phyloP scores from a whole-genome alignment of 2,888 invertebrate species.

The Malthinus seriepunctatus region DNA sequence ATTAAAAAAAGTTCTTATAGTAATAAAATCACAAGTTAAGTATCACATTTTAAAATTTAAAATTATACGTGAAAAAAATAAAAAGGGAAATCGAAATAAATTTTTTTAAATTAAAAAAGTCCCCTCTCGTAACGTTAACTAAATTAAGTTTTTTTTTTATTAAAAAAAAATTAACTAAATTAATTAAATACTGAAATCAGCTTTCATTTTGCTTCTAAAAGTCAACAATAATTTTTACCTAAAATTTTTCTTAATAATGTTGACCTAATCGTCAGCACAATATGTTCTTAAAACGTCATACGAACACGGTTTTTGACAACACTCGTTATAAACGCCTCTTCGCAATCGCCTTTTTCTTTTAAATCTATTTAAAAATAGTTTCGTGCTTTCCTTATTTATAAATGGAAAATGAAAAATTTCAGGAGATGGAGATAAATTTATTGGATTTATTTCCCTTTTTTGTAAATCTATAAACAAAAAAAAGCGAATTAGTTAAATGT shows the following conservation, averaged over 20 bases:
- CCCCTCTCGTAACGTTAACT: too few relatives aligned
- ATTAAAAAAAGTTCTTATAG: too few relatives aligned
- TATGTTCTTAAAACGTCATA: conserved; percentile 44
- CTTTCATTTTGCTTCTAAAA: background rate
- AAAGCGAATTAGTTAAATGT: conserved; percentile 19
- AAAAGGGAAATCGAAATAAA: too few relatives aligned
- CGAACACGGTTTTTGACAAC: conserved; percentile 48
- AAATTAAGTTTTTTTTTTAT: too few relatives aligned
- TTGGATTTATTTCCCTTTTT: conserved; percentile 6
- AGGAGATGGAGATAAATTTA: background rate
- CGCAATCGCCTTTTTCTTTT: conserved; percentile 35
- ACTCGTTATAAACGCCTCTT: conserved; percentile 48
- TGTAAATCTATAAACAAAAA: conserved; percentile 9
- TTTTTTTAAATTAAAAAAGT: too few relatives aligned
- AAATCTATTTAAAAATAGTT: conserved; percentile 37
- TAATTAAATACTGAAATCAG: too few relatives aligned
- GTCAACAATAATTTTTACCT: background rate
- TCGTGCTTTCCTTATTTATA: conserved; percentile 36
- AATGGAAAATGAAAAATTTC: conserved; percentile 30
- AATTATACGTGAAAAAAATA: too few relatives aligned
- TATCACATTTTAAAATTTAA: too few relatives aligned
- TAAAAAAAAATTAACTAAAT: too few relatives aligned
- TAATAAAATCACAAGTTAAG: too few relatives aligned
- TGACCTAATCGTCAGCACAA: conserved; percentile 33
- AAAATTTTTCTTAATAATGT: background rate